Conservation (phyloP, 1,140 invertebrate genomes). For the Plectus sambesii region DNA sequence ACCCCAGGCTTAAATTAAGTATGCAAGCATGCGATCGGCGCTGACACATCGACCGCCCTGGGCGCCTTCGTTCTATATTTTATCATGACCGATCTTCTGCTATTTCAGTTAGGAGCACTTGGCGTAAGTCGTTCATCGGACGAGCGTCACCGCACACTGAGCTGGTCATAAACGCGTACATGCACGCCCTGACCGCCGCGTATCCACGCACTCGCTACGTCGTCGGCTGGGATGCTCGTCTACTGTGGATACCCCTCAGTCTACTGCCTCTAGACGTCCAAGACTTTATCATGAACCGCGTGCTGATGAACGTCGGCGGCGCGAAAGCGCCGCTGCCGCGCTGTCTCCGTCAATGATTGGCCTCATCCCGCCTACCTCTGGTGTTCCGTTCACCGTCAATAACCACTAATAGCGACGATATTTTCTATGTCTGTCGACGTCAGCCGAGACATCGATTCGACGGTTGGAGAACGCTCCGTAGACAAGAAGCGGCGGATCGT, state of each 20-base stretch:
- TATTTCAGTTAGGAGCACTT: constrained; percentile 26
- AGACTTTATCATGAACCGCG: too few species aligned
- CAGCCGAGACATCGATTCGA: too few species aligned
- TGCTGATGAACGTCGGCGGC: too few species aligned
- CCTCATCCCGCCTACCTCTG: too few species aligned
- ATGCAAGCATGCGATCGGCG: neutral
- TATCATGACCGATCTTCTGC: neutral
- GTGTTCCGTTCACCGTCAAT: too few species aligned
- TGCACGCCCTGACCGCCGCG: constrained; percentile 37
- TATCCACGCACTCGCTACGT: constrained; percentile 36
- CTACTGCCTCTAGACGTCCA: constrained; percentile 22
- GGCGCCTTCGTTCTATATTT: neutral
- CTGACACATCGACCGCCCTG: neutral
- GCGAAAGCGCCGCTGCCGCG: too few species aligned
- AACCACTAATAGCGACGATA: too few species aligned
- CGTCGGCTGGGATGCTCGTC: constrained; percentile 38
- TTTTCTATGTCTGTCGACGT: neutral
- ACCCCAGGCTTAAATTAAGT: neutral
- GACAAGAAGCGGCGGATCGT: too few species aligned
- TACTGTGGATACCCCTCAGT: constrained; percentile 36
- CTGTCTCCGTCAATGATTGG: too few species aligned
- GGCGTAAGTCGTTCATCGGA: constrained; percentile 17
- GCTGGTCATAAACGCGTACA: constrained; percentile 41
- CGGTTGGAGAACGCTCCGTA: too few species aligned
- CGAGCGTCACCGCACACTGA: constrained; percentile 23